Evolutionary conservation across 2,113 vertebrate genomes (phyloP).

Genomic region (Tragelaphus scriptus): DNA sequence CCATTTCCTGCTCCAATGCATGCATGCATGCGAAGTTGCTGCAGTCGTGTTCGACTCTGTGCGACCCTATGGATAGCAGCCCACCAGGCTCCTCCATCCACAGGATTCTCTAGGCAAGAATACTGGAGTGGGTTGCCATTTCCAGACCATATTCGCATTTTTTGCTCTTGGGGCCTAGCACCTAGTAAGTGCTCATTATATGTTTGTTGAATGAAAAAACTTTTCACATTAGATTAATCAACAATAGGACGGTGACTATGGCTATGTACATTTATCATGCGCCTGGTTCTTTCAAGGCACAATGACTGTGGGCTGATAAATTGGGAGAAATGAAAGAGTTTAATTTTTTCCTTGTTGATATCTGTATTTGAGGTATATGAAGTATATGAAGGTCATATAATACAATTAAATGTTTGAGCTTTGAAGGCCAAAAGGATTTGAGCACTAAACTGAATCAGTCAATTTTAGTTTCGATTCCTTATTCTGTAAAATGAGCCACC

Average conservation of each 20-base stretch:
- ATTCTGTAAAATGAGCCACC: neutral
- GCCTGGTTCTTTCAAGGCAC: neutral
- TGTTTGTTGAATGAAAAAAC: neutral
- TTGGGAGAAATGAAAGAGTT: neutral
- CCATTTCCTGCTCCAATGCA: neutral
- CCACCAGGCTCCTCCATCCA: neutral
- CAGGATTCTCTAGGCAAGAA: neutral
- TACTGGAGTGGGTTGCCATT: neutral
- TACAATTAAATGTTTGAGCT: neutral
- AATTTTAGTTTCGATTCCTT: neutral
- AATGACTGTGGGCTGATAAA: neutral
- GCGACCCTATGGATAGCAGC: neutral
- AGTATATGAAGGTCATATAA: neutral
- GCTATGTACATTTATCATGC: neutral
- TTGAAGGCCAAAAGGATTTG: neutral
- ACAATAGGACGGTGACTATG: neutral
- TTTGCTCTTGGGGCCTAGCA: neutral
- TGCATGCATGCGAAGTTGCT: neutral
- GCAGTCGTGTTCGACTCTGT: neutral
- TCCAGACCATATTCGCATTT: neutral
- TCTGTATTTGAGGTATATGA: neutral
- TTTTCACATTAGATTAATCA: neutral
- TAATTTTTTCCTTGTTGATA: neutral
- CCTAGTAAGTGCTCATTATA: neutral
- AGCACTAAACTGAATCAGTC: neutral